A percentile compares a stretch with the other conserved stretches of the same genome.
phyloP scores from a whole-genome alignment of 2,113 vertebrate genomes.

The Scolopax mira region DNA sequence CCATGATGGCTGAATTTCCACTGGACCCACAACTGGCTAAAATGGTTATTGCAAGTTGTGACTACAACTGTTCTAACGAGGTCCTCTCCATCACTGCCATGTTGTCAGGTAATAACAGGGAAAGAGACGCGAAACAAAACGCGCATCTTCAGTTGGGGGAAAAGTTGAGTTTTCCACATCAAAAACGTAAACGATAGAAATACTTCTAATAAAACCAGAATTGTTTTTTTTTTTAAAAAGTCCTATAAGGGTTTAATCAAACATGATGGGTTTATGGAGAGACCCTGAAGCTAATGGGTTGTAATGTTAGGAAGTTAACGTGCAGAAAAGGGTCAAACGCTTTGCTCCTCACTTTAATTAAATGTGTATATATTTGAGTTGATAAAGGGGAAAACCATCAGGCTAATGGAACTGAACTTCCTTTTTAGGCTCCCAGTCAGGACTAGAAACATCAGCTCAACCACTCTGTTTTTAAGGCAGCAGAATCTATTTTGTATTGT shows the following conservation, averaged over 20 bases:
- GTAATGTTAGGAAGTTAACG: not conserved
- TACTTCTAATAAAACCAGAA: not conserved
- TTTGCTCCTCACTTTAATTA: slow-evolving; percentile 13
- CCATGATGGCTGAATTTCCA: slow-evolving; percentile 98
- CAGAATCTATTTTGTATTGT: not conserved
- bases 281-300: not conserved
- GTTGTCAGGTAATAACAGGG: slow-evolving; percentile 96
- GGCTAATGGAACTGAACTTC: not conserved
- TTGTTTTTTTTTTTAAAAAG: not conserved
- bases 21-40: slow-evolving; percentile 96
- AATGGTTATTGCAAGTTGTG: slow-evolving; percentile 99
- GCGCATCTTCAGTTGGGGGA: slow-evolving; percentile 61
- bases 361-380: not conserved
- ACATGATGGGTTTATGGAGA: not conserved
- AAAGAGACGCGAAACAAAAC: slow-evolving; percentile 60
- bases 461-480: not conserved
- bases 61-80: slow-evolving; percentile 99
- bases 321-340: not conserved
- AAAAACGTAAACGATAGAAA: not conserved
- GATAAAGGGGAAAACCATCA: not conserved
- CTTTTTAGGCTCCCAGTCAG: not conserved
- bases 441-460: not conserved
- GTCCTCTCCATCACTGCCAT: slow-evolving; percentile 98
- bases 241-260: not conserved
- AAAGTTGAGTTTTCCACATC: slow-evolving; percentile 11